These are phyloP conservation scores for Dasyurus viverrinus DNA, from an alignment of 2,113 vertebrate genomes.

Conservation along the genomic window DNA sequence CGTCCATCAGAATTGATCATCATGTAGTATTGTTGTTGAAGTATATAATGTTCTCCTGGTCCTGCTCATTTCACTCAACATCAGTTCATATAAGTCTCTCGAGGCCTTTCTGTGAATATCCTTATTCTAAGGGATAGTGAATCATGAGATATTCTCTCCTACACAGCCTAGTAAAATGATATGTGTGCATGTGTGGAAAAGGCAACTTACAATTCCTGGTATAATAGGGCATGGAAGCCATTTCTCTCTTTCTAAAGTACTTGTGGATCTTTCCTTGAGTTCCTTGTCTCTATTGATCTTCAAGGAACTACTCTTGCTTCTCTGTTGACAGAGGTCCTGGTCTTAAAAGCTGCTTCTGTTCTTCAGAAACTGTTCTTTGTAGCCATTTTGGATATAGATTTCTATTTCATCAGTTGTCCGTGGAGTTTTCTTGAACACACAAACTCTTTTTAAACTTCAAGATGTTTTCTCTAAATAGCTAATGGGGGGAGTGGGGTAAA, in stretches of 20 bases:
- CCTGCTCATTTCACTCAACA: too few species aligned
- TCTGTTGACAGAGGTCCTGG: neutral
- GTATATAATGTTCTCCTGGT: too few species aligned
- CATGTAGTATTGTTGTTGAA: too few species aligned
- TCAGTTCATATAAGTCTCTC: too few species aligned
- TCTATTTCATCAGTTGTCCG: neutral
- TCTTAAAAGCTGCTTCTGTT: neutral
- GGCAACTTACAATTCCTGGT: neutral
- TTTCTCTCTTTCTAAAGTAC: neutral
- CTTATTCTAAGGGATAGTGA: neutral
- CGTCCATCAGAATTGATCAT: too few species aligned
- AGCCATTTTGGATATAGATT: neutral
- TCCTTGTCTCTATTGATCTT: neutral
- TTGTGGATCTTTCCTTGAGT: neutral
- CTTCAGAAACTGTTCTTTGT: neutral
- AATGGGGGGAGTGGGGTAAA: neutral
- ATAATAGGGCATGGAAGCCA: neutral
- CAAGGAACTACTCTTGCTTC: neutral
- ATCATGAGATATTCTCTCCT: neutral
- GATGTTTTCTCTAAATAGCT: neutral
- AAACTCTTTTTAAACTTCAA: neutral
- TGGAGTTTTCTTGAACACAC: neutral
- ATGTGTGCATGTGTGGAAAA: neutral
- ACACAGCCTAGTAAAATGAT: neutral
- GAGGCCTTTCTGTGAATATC: neutral